Conservation (phyloP, 2,113 vertebrate species). For the Uropsilus gracilis region DNA sequence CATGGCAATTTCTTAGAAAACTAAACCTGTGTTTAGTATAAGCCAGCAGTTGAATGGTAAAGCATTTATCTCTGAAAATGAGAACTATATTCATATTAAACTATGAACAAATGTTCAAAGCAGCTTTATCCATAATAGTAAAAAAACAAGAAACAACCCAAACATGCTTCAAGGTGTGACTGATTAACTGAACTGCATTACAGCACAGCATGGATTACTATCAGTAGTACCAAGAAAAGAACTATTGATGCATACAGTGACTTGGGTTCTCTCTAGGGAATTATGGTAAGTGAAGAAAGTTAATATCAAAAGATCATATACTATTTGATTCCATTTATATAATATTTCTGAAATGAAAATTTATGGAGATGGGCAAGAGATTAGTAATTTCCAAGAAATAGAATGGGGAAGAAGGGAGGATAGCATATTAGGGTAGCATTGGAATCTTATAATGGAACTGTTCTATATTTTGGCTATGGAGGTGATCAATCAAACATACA, state of each 20-base stretch:
- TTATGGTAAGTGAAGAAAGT: not conserved
- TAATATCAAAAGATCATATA: not conserved
- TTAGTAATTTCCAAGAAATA: not conserved
- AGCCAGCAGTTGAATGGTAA: too few relatives aligned
- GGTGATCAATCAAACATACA: not conserved
- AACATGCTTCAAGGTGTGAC: not conserved
- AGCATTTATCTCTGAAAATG: not conserved
- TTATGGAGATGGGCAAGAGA: not conserved
- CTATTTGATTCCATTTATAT: too few relatives aligned
- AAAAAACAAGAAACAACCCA: not conserved
- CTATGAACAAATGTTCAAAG: not conserved
- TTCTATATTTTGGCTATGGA: not conserved
- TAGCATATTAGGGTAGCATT: not conserved
- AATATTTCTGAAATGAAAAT: not conserved
- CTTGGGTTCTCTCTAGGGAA: not conserved
- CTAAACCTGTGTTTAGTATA: not conserved
- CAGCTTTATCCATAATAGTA: not conserved
- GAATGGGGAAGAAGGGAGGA: too few relatives aligned
- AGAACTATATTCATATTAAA: not conserved
- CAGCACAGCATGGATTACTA: not conserved
- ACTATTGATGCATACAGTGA: not conserved
- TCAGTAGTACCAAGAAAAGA: not conserved
- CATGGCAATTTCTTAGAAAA: not conserved
- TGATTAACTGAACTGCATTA: not conserved
- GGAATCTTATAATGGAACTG: not conserved